Evolutionary conservation across 2,888 invertebrate genomes (phyloP).

Genomic region (Sinohyriopsis cumingii): DNA sequence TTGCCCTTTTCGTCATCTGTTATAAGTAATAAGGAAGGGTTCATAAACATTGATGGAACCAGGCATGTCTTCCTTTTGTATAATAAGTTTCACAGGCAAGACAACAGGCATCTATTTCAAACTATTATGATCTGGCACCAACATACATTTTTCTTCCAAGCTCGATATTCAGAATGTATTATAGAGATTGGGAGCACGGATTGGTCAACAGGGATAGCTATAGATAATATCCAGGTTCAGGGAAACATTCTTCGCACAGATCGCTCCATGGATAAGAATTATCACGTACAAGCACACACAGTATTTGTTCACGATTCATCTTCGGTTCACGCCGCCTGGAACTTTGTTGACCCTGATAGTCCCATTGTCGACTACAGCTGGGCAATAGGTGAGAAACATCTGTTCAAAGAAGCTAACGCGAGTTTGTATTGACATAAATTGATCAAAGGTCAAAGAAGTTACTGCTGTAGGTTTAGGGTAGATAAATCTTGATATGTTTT

Average conservation of each 20-base stretch:
- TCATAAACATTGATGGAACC: slow-evolving; percentile 8
- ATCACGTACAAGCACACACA: slow-evolving; percentile 18
- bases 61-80: slow-evolving; percentile 19
- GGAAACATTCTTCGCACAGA: not conserved
- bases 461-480: no score
- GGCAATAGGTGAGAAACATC: slow-evolving; percentile 22
- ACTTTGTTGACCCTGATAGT: slow-evolving; percentile 21
- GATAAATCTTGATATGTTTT: no score
- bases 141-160: slow-evolving; percentile 19
- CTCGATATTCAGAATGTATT: not conserved
- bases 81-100: slow-evolving; percentile 8
- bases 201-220: slow-evolving; percentile 9
- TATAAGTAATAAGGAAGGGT: slow-evolving; percentile 15
- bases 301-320: slow-evolving; percentile 30
- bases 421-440: no score
- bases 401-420: no score
- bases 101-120: not conserved
- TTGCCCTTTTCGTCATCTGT: slow-evolving; percentile 6
- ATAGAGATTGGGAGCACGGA: slow-evolving; percentile 10
- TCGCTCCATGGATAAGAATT: not conserved
- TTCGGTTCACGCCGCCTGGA: slow-evolving; percentile 27
- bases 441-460: no score
- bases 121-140: slow-evolving; percentile 18
- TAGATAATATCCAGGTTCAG: slow-evolving; percentile 17
- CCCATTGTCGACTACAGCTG: slow-evolving; percentile 25